Evolutionary conservation across 2,797 vertebrate genomes (phyloP).

Genomic region (Philypnodon macrostomus): DNA sequence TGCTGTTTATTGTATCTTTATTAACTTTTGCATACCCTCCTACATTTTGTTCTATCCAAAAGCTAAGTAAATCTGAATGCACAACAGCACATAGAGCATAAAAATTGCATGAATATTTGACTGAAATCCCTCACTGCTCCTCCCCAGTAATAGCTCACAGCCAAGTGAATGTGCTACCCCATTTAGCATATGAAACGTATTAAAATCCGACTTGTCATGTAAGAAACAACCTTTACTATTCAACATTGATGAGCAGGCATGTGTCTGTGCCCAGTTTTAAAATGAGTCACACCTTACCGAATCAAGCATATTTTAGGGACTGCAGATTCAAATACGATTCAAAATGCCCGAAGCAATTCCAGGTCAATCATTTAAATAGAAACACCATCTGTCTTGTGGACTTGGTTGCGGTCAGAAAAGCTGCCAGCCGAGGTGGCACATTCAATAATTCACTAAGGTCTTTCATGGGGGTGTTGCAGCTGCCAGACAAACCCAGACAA

Average conservation of each 20-base stretch:
- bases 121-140: slow-evolving; percentile 24
- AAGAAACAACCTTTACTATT: slow-evolving; percentile 11
- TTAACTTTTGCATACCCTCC: slow-evolving; percentile 7
- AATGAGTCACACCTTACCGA: slow-evolving; percentile 15
- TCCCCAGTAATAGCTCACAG: slow-evolving; percentile 2
- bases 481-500: slow-evolving; percentile 15
- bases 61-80: not conserved
- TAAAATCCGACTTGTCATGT: slow-evolving; percentile 19
- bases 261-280: not conserved
- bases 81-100: slow-evolving; percentile 3
- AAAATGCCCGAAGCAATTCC: slow-evolving; percentile 9
- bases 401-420: slow-evolving; percentile 10
- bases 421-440: slow-evolving; percentile 1
- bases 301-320: slow-evolving; percentile 21
- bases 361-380: slow-evolving; percentile 39
- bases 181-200: slow-evolving; percentile 13
- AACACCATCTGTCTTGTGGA: slow-evolving; percentile 20
- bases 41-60: slow-evolving; percentile 1
- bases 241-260: slow-evolving; percentile 13
- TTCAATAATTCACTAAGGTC: slow-evolving; percentile 39
- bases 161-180: slow-evolving; percentile 16
- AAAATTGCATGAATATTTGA: too few species aligned
- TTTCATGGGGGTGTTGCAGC: slow-evolving; percentile 38
- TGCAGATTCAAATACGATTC: slow-evolving; percentile 25
- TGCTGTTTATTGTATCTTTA: slow-evolving; percentile 8